Conservation (phyloP, 1,140 invertebrate genomes). For the Zaprionus camerounensis region DNA sequence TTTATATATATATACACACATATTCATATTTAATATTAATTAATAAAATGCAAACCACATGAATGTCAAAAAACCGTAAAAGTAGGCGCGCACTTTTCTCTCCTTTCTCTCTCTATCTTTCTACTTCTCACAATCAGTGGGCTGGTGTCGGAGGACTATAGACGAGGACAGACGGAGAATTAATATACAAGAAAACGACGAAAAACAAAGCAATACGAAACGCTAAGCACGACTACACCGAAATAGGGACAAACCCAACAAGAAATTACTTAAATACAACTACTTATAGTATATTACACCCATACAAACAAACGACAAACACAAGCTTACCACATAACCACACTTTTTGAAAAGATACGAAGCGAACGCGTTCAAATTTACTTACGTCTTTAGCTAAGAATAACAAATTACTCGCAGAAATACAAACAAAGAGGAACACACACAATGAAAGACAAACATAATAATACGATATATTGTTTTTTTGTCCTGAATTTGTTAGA, state of each 20-base stretch:
- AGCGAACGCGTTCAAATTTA: conserved; percentile 30
- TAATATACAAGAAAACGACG: conserved; percentile 6
- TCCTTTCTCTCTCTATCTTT: conserved; percentile 6
- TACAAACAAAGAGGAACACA: conserved; percentile 22
- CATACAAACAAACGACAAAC: conserved; percentile 40
- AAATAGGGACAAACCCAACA: conserved; percentile 12
- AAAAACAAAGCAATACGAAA: conserved; percentile 8
- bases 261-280: conserved; percentile 57
- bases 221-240: conserved; percentile 12
- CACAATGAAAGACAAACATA: neutral
- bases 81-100: conserved; percentile 55
- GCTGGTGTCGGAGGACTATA: neutral
- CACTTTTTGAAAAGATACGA: conserved; percentile 29
- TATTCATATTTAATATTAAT: conserved; percentile 67
- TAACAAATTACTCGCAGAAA: conserved; percentile 29
- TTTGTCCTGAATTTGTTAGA: conserved; percentile 12
- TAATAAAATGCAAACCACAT: conserved; percentile 65
- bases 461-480: conserved; percentile 20
- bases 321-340: conserved; percentile 22
- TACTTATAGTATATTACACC: conserved; percentile 29
- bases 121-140: neutral
- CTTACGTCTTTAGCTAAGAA: conserved; percentile 43
- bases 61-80: conserved; percentile 58
- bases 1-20: conserved; percentile 37
- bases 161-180: neutral